Evolutionary conservation across 64 coral and sea anemone genomes (phyloP).

Genomic region (Exaiptasia diaphana): DNA sequence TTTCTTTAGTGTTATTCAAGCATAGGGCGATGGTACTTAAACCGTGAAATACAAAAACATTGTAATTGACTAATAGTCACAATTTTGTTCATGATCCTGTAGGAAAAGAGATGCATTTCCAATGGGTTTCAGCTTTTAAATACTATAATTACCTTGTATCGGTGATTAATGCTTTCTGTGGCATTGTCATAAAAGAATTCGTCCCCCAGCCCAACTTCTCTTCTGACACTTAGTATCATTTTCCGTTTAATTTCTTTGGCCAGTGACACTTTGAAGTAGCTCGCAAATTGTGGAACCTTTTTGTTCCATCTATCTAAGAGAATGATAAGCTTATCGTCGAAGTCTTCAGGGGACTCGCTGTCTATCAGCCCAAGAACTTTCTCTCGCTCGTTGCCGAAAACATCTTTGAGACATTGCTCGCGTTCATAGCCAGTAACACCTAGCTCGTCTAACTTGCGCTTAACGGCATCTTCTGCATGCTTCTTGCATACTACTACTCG

Average conservation of each 20-base stretch:
- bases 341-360: conserved; percentile 23
- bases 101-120: too few species aligned
- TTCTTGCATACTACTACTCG: conserved; percentile 28
- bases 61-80: too few species aligned
- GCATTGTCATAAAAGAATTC: conserved; percentile 42
- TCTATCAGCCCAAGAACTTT: conserved; percentile 17
- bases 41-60: too few species aligned
- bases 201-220: conserved; percentile 21
- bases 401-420: background rate
- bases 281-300: conserved; percentile 25
- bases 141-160: background rate
- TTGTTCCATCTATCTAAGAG: conserved; percentile 10
- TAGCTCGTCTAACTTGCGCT: conserved; percentile 19
- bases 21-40: too few species aligned
- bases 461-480: conserved; percentile 36
- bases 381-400: conserved; percentile 10
- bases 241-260: conserved; percentile 46
- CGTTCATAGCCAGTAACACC: background rate
- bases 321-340: conserved; percentile 3
- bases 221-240: conserved; percentile 32
- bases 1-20: too few species aligned
- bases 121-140: background rate
- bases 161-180: conserved; percentile 41
- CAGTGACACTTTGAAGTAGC: conserved; percentile 16
- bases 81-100: too few species aligned